Base-by-base conservation (phyloP, 2,888 invertebrate genomes). In the Cinara cedri region DNA sequence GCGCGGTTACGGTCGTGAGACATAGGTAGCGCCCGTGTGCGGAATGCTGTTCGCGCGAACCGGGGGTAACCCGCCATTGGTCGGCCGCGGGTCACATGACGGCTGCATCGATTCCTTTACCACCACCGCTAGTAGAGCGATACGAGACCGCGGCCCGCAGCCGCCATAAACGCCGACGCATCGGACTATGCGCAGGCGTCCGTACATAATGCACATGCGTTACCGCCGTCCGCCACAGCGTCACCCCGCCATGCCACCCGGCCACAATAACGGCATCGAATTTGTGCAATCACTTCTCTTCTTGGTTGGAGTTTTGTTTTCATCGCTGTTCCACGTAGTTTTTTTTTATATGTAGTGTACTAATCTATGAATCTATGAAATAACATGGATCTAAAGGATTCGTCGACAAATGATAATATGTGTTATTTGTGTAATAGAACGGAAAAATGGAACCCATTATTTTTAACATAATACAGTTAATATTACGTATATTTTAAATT, bases 91-190 rank as follows among this genome's bases (percentile, higher is more conserved):
- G 68, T 78, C 78, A 78, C 70, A 42, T 78, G 78, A 68, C 13
- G 57, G 78, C 78, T 70, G 51, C 78, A 78, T 78, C 78, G 78
- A 78, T 78, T 78, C 68, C 55, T 42, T 34, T 46, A n/a, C 63
- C 49, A 14, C 46, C 19, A 44, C 44, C 34, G 11, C 9, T 34
- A 21, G 34, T 6, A 6, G 34, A 34, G 34, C 34, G 34, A 34
- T 34, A 34, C 14, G 44, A n/a, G n/a, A 44, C 46, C 62, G 57
- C 51, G 4, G 16, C 54, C 34, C 9, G 16, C 26, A 10, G 6
- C 34, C n/a, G 13, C 11, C 26, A 9, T 6, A 4, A 44, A 16
- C 21, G 9, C 34, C n/a, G 49, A 1, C 62, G 49, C 16, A 11
- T 26, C 44, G 44, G 13, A 72, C 51, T 21, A 44, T 4, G 9